Conservation (phyloP, 2,113 vertebrate species). For the Chionodraco myersi region DNA sequence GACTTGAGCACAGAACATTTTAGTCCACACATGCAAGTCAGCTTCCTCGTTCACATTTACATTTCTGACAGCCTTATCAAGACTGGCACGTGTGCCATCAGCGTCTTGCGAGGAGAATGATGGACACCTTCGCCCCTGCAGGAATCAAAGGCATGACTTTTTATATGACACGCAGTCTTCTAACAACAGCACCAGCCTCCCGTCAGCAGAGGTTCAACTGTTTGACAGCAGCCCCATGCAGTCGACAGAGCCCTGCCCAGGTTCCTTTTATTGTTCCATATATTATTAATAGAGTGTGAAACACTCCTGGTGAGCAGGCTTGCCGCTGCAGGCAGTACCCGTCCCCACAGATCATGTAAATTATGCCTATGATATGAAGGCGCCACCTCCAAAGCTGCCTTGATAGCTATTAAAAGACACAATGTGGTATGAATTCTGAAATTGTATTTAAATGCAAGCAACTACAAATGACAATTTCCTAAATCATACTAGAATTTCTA, state of each 20-base stretch:
- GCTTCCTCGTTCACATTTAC: constrained; percentile 28
- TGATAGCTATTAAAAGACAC: not conserved
- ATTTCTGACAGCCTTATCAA: constrained; percentile 40
- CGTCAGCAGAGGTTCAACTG: constrained; percentile 58
- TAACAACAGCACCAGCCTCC: constrained; percentile 33
- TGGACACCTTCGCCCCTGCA: constrained; percentile 27
- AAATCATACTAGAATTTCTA: not conserved
- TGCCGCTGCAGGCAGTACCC: constrained; percentile 37
- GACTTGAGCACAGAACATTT: not conserved
- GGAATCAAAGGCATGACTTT: constrained; percentile 43
- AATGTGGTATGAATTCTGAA: not conserved
- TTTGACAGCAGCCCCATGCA: constrained; percentile 53
- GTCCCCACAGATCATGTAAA: constrained; percentile 52
- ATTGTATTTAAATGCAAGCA: not conserved
- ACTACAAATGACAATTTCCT: not conserved
- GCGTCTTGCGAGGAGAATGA: constrained; percentile 11
- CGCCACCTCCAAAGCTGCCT: not conserved
- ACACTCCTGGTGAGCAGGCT: constrained; percentile 44
- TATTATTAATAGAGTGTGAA: constrained; percentile 64
- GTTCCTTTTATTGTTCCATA: constrained; percentile 57
- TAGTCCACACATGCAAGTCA: not conserved
- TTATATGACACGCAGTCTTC: not conserved
- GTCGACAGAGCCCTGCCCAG: constrained; percentile 32
- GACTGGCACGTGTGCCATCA: constrained; percentile 10
- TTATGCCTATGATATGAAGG: constrained; percentile 36